Conservation (phyloP, 1,140 invertebrate species). For the Solenopsis invicta region DNA sequence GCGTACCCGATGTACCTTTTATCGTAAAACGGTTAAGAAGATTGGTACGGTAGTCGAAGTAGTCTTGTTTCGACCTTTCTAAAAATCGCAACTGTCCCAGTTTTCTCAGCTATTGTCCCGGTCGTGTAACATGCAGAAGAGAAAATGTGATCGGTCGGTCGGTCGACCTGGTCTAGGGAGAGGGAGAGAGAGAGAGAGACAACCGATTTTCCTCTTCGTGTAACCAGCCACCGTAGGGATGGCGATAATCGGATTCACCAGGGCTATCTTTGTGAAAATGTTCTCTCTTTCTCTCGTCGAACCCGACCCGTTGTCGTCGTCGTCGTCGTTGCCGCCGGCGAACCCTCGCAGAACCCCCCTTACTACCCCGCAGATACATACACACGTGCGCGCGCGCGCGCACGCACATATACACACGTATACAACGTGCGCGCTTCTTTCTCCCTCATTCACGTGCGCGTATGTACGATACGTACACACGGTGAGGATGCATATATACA, state of each 20-base stretch:
- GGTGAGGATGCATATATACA: background rate
- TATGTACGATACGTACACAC: conserved; percentile 38
- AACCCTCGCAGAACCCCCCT: conserved; percentile 29
- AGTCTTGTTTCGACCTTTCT: conserved; percentile 7
- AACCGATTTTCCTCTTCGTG: conserved; percentile 49
- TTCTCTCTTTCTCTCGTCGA: conserved; percentile 52
- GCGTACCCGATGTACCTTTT: background rate
- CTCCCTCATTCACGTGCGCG: conserved; percentile 64
- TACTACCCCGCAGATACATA: conserved; percentile 7
- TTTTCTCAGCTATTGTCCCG: conserved; percentile 44
- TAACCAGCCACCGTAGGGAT: conserved; percentile 22
- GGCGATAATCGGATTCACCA: conserved; percentile 66
- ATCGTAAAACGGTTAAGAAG: conserved; percentile 8
- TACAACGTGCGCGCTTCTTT: conserved; percentile 10
- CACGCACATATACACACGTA: no score
- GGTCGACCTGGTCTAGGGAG: background rate
- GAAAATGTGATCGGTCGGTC: conserved; percentile 34
- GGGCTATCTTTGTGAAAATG: conserved; percentile 68
- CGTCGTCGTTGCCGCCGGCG: background rate
- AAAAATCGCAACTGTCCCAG: conserved; percentile 44
- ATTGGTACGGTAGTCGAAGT: background rate
- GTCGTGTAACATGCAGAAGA: background rate
- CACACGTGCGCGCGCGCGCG: no score
- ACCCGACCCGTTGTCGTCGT: background rate
- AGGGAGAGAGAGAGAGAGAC: conserved; percentile 7